phyloP scores from a whole-genome alignment of 37 sponge, comb jelly and placozoan species.

The Cliona cf. orientalis region DNA sequence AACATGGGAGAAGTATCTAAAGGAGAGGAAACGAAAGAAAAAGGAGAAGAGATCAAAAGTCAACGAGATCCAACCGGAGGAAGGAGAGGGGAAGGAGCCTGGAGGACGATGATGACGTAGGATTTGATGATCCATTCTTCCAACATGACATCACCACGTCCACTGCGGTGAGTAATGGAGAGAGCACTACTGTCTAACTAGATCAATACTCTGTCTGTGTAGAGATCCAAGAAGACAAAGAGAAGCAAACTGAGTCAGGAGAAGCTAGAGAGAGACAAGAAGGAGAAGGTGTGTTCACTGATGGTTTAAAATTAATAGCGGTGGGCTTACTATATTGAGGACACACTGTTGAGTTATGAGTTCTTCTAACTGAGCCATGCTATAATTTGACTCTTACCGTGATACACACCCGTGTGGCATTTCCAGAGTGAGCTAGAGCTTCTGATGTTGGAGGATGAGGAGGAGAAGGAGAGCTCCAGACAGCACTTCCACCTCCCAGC shows the following conservation, averaged over 20 bases:
- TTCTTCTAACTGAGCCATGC: too few species aligned
- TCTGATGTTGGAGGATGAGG: constrained; percentile 65
- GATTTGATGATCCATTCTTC: constrained; percentile 71
- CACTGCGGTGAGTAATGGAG: constrained; percentile 42
- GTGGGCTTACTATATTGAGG: too few species aligned
- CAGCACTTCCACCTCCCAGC: constrained; percentile 75
- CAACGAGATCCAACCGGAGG: background rate
- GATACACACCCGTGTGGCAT: background rate
- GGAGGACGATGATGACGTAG: constrained; percentile 20
- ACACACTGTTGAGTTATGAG: too few species aligned
- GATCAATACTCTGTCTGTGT: background rate
- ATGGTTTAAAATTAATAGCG: background rate
- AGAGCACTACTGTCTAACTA: too few species aligned
- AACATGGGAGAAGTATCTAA: constrained; percentile 77
- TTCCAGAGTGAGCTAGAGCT: constrained; percentile 72
- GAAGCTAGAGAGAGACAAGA: constrained; percentile 1
- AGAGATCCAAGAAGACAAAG: constrained; percentile 11
- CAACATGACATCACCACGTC: constrained; percentile 17
- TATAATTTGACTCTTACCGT: background rate
- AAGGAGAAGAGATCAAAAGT: constrained; percentile 27
- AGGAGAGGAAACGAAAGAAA: constrained; percentile 64
- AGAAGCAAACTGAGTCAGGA: background rate
- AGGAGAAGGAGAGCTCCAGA: constrained; percentile 36
- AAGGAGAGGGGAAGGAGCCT: too few species aligned
- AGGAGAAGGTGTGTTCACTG: constrained; percentile 26